Evolutionary conservation across 1,140 invertebrate species (phyloP).

Genomic region (Schlechtendalia chinensis): DNA sequence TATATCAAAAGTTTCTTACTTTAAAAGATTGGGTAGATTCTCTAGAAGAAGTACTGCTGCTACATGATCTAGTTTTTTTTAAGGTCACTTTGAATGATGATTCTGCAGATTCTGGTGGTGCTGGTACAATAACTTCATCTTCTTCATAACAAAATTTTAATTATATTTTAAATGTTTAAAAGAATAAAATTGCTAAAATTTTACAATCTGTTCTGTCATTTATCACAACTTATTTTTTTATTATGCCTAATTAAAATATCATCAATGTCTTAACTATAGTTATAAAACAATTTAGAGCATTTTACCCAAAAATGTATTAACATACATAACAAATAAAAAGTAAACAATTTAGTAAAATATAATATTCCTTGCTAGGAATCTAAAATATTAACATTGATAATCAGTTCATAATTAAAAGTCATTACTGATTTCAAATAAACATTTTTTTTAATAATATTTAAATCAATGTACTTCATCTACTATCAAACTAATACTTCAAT

Average conservation of each 20-base stretch:
- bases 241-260: too few species aligned
- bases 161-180: too few species aligned
- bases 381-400: background rate
- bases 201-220: too few species aligned
- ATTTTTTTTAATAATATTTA: background rate
- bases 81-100: constrained; percentile 32
- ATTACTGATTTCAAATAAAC: constrained; percentile 22
- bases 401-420: background rate
- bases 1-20: constrained; percentile 15
- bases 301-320: too few species aligned
- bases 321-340: too few species aligned
- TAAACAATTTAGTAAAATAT: too few species aligned
- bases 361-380: too few species aligned
- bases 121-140: background rate
- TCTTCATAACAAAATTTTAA: background rate
- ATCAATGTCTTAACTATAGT: too few species aligned
- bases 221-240: too few species aligned
- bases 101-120: background rate
- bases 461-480: too few species aligned
- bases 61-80: constrained; percentile 36
- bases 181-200: too few species aligned
- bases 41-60: constrained; percentile 43
- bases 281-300: too few species aligned
- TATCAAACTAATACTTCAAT: background rate
- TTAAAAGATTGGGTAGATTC: constrained; percentile 30